phyloP scores from a whole-genome alignment of 2,113 vertebrate genomes.

The Scomber japonicus region DNA sequence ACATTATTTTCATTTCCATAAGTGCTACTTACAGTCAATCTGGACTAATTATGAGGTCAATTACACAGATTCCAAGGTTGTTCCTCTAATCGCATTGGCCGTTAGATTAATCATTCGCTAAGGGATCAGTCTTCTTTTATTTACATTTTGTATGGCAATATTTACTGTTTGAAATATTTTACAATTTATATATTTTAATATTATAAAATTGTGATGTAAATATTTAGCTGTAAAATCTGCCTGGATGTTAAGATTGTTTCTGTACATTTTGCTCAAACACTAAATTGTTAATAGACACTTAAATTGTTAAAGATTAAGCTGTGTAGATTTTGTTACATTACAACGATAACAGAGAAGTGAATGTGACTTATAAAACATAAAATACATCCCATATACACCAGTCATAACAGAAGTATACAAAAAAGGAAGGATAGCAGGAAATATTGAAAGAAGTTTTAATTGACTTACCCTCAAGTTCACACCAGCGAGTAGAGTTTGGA shows the following conservation, averaged over 20 bases:
- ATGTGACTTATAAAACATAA: constrained; percentile 6
- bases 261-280: neutral
- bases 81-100: constrained; percentile 51
- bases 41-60: constrained; percentile 53
- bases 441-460: constrained; percentile 15
- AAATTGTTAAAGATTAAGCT: neutral
- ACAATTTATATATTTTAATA: no score
- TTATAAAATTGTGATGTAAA: neutral
- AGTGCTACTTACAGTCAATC: constrained; percentile 27
- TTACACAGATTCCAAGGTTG: constrained; percentile 52
- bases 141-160: neutral
- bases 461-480: constrained; percentile 68
- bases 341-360: neutral
- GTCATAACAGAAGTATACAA: neutral
- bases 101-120: constrained; percentile 52
- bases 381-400: neutral
- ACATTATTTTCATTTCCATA: neutral
- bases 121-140: constrained; percentile 43
- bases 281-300: no score
- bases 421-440: neutral
- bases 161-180: neutral
- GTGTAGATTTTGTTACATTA: neutral
- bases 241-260: neutral
- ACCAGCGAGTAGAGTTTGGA: constrained; percentile 1
- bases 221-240: neutral